phyloP scores from a whole-genome alignment of 1,140 invertebrate species.

The Macrobrachium rosenbergii region DNA sequence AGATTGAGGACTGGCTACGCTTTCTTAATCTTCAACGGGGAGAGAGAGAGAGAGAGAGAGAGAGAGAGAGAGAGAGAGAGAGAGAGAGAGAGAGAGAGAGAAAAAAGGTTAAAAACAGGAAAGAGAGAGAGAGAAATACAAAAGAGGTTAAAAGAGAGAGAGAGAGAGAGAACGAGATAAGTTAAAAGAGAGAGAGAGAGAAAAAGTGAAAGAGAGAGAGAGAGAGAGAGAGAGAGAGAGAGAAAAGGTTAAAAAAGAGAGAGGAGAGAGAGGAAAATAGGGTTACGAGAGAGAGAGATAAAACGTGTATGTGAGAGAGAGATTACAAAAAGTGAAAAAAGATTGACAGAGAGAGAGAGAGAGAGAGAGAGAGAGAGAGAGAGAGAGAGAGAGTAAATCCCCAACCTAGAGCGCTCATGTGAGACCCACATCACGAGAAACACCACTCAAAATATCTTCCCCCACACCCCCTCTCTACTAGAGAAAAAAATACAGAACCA shows the following conservation, averaged over 20 bases:
- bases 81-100: slow-evolving; percentile 9
- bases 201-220: not conserved
- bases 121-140: not conserved
- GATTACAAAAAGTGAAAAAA: too few relatives aligned
- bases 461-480: too few relatives aligned
- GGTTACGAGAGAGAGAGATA: too few relatives aligned
- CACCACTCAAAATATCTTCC: too few relatives aligned
- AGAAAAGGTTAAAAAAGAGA: not conserved
- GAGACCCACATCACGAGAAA: too few relatives aligned
- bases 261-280: not conserved
- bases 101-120: not conserved
- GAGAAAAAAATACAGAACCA: too few relatives aligned
- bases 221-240: not conserved
- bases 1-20: too few relatives aligned
- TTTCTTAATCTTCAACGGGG: not conserved
- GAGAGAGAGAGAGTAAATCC: too few relatives aligned
- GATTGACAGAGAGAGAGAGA: too few relatives aligned
- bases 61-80: slow-evolving; percentile 32
- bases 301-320: too few relatives aligned
- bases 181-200: slow-evolving; percentile 24
- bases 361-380: too few relatives aligned
- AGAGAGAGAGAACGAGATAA: slow-evolving; percentile 34
- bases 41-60: not conserved
- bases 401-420: too few relatives aligned
- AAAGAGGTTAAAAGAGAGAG: not conserved